Percentiles rank a stretch among this genome's conserved stretches.
Conservation (phyloP, 2,113 vertebrate genomes). For the Anoura caudifer region DNA sequence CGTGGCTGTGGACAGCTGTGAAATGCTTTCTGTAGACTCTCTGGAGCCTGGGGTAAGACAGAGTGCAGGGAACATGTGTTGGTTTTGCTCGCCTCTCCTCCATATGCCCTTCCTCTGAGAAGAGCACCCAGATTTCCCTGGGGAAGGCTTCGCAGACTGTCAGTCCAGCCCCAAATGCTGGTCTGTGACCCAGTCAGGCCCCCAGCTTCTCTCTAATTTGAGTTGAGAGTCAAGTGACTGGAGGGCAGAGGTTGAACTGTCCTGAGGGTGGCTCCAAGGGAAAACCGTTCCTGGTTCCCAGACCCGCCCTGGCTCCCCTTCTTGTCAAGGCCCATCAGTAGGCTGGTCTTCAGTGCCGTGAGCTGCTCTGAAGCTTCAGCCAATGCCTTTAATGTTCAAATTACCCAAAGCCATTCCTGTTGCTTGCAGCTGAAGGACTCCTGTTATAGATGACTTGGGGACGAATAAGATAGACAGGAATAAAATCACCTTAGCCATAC, state of each 20-base stretch:
- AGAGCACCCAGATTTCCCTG: neutral
- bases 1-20: neutral
- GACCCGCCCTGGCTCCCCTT: no score
- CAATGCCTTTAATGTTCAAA: neutral
- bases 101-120: neutral
- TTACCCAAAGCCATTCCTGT: neutral
- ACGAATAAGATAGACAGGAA: neutral
- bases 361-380: neutral
- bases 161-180: neutral
- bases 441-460: neutral
- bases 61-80: fast-evolving
- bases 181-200: neutral
- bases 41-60: neutral
- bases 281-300: neutral
- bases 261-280: neutral
- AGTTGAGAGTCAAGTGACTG: neutral
- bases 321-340: neutral
- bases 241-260: neutral
- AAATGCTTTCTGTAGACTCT: neutral
- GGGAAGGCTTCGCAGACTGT: neutral
- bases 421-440: neutral
- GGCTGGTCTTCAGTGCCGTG: neutral
- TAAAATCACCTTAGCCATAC: neutral
- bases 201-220: neutral
- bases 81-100: neutral